Evolutionary conservation across 2,888 invertebrate genomes (phyloP), one percentile per base, ranked within the genome.

Genomic region (Villa cingulata): DNA sequence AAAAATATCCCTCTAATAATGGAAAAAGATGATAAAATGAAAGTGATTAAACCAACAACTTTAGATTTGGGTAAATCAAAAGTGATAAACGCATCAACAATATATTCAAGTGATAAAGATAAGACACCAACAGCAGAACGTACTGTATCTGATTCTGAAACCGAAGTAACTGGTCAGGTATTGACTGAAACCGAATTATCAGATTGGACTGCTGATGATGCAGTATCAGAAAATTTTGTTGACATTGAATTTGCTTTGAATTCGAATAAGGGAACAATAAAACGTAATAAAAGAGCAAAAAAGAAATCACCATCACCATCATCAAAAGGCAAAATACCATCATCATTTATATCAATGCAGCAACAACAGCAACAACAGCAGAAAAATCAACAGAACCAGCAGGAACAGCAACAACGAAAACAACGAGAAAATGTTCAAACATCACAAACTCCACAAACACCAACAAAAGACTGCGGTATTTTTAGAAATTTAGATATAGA

Each of bases 131-230:
- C 69, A 0, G 67, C 59, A 1, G 64, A 65, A 20, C 17, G 43
- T 41, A 17, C 14, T 10, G 73, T 74, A 55, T 83, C 84, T 0
- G 82, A 82, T 55, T 83, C 84, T 0, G 77, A 80, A 46, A 78
- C 79, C 2, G 84, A 85, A 55, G 73, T 74, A 2, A 81, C 80
- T 0, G 82, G 82, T 0, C 77, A 83, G 2, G 84, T 80, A 3
- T 70, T 87, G 14, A 87, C 88, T 0, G 89, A 89, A 65, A 88
- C 88, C 0, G 89, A 89, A 61, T 70, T 88, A n/a, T 88, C 87
- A 0, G 89, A 90, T 63, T 89, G 88, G 89, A 87, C 86, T 0
- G 77, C 83, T 4, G 88, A 89, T 59, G 84, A 81, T 54, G 80
- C 78, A 37, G 83, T 81, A 2, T 78, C 85, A 1, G 86, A 86